These are phyloP conservation scores for Spisula solida DNA, from an alignment of 2,888 invertebrate species.

Conservation along the genomic window DNA sequence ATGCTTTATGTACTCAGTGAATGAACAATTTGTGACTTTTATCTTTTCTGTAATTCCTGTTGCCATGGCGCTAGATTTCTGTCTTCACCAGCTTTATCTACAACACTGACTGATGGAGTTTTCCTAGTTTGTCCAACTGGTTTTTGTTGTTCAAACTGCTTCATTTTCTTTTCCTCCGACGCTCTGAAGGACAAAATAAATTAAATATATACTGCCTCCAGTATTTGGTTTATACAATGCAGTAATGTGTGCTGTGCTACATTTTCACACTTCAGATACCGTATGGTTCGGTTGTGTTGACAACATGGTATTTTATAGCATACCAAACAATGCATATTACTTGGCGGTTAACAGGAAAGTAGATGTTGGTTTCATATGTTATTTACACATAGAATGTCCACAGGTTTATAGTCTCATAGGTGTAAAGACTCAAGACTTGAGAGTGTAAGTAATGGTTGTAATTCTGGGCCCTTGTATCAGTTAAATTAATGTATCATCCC, in stretches of 20 bases:
- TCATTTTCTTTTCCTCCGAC: conserved; percentile 49
- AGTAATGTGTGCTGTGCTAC: not conserved
- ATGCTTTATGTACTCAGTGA: no score
- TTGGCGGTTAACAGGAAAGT: no score
- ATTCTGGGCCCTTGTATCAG: no score
- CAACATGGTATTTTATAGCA: not conserved
- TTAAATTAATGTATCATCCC: no score
- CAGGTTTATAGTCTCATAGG: no score
- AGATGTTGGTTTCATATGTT: no score
- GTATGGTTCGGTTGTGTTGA: not conserved
- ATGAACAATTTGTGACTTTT: conserved; percentile 5
- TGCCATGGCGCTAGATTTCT: conserved; percentile 70
- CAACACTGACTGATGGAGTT: conserved; percentile 49
- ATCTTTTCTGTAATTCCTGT: conserved; percentile 62
- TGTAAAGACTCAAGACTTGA: no score
- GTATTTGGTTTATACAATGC: not conserved
- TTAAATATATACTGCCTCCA: not conserved
- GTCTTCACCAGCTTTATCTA: conserved; percentile 40
- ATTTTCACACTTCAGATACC: no score
- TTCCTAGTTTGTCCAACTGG: conserved; percentile 28
- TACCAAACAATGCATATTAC: no score
- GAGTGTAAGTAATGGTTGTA: no score
- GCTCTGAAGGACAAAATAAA: conserved; percentile 44
- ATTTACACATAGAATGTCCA: no score
- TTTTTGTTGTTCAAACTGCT: conserved; percentile 43